Percentiles rank a stretch among this genome's conserved stretches.
Conservation (phyloP, 2,113 vertebrate species). For the Microtus richardsoni region DNA sequence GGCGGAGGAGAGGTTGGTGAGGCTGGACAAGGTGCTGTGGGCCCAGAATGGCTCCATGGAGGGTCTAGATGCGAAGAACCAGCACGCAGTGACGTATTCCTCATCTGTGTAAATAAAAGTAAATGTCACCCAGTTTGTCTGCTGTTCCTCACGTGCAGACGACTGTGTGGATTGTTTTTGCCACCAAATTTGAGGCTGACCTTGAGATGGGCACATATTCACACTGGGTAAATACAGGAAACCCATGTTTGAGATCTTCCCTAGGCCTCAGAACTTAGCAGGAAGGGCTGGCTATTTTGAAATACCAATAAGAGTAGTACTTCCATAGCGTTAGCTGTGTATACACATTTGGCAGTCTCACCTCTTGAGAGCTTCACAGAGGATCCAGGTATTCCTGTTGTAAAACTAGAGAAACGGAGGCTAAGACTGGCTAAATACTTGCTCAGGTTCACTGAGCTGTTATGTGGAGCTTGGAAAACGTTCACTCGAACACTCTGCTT, state of each 20-base stretch:
- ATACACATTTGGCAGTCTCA: fast-evolving
- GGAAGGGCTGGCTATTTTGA: not conserved
- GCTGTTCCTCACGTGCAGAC: not conserved
- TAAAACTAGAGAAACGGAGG: slow-evolving; percentile 21
- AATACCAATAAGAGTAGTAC: not conserved
- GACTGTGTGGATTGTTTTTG: not conserved
- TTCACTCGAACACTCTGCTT: not conserved
- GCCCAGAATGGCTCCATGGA: not conserved
- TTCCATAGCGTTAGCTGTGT: fast-evolving
- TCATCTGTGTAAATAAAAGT: slow-evolving; percentile 35
- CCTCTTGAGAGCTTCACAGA: not conserved
- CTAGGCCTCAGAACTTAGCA: not conserved
- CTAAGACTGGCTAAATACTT: not conserved
- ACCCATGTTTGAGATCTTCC: not conserved
- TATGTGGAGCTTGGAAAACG: not conserved
- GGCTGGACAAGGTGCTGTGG: not conserved
- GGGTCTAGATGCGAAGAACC: not conserved
- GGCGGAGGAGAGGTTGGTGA: not conserved
- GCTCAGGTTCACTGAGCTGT: not conserved
- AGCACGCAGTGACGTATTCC: not conserved
- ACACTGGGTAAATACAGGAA: not conserved
- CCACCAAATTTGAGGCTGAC: not conserved
- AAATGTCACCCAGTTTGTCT: not conserved
- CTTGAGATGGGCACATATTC: not conserved
- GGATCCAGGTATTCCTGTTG: too few species aligned